Evolutionary conservation across 2,888 invertebrate species (phyloP).

Genomic region (Ethmia dodecea): DNA sequence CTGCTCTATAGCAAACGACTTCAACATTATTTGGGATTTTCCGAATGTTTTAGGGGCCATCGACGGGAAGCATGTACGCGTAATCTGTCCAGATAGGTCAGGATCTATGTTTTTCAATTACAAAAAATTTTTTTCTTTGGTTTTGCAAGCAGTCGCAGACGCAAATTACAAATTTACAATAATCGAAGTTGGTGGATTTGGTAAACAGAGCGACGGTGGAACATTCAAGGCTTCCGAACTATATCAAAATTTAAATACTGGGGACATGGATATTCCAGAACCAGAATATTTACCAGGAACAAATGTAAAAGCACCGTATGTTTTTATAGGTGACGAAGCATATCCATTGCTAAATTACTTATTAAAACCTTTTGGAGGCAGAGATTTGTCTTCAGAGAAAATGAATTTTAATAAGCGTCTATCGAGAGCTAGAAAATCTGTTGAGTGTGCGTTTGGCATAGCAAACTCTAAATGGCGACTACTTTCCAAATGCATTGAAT

Average conservation of each 20-base stretch:
- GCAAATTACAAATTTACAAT: conserved; percentile 7
- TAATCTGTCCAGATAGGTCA: conserved; percentile 1
- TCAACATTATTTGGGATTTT: not conserved
- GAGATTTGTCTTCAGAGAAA: conserved; percentile 16
- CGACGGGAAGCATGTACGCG: conserved; percentile 11
- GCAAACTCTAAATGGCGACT: too few species aligned
- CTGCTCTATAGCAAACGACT: not conserved
- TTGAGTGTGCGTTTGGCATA: conserved; percentile 17
- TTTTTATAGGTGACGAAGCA: too few species aligned
- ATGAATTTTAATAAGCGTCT: conserved; percentile 14
- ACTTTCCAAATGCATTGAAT: too few species aligned
- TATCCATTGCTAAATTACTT: too few species aligned
- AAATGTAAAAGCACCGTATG: conserved; percentile 7
- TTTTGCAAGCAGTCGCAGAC: conserved; percentile 7
- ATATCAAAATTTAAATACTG: not conserved
- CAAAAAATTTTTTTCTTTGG: conserved; percentile 8
- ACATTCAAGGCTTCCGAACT: not conserved
- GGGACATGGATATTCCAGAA: not conserved
- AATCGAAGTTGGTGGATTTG: conserved; percentile 8
- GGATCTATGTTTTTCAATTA: conserved; percentile 12
- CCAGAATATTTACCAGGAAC: conserved; percentile 1
- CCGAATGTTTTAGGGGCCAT: not conserved
- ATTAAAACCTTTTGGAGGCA: too few species aligned
- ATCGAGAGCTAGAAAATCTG: conserved; percentile 5
- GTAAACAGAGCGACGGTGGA: conserved; percentile 11